Base-by-base conservation (phyloP, 2,888 invertebrate species). In the Ophioninae sp. region DNA sequence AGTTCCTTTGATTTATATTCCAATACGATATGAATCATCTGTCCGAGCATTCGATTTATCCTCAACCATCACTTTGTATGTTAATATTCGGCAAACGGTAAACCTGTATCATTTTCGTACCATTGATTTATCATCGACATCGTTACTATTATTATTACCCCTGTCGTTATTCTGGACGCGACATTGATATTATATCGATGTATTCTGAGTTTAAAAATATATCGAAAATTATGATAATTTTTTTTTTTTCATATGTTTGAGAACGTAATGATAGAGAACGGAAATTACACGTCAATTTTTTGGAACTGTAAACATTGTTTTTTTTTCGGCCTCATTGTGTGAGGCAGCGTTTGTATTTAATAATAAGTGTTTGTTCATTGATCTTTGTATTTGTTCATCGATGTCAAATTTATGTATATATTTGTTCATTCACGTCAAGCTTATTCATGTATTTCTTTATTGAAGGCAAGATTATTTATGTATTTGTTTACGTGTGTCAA, bases 1-100 rank as follows among this genome's bases (percentile, higher is more conserved):
- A 23, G 59, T 72, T 75, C 74, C 74, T 59, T 75, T 79, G 62
- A 82, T 82, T 79, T 75, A 41, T 73, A 67, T 72, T 56, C 70
- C 75, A 57, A 30, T 21, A 65, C 70, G n/a, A 57, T 44, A 41
- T 69, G 64, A 62, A 74, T 64, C 20, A 30, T 30, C 41, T 61
- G 41, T 7, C 65, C 56, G 23, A 41, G 57, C 44, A 69, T 62
- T 70, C 41, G 56, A 81, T 76, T 76, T 76, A 72, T 56, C 37
- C 61, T 67, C 68, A 30, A 8, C 7, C 20, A 41, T 50, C 67
- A 73, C 44, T 65, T 44, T 57, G n/a, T 67, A 30, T 67, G 65
- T 37, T 41, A 79, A 67, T 65, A 67, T 13, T 56, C 3, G 56
- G 39, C 62, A 65, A 79, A 68, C 79, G 61, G 37, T 50, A 21